Evolutionary conservation across 2,113 vertebrate species (phyloP), one percentile per base, ranked within the genome.

Genomic region (Microtus montanus): DNA sequence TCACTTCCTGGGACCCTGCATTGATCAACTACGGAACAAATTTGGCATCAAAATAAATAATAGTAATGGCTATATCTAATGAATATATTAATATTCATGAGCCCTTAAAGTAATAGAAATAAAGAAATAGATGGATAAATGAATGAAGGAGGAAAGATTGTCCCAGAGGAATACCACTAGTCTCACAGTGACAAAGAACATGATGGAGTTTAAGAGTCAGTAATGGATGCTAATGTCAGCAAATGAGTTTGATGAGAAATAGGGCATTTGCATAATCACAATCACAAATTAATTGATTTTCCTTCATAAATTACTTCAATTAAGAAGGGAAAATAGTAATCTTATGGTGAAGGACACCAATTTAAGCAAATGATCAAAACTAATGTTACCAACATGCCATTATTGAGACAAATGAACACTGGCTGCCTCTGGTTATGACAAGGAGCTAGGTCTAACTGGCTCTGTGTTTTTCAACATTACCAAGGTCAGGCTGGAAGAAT

Each of bases 211-310:
- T 44, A 66, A 93, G 89, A 93, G 66, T 77, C 33, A 85, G 33
- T 90, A 71, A 87, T 88, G 19, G 35, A 84, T 93, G 38, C 71
- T 82, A 90, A 93, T 95, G 80, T 93, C 24, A 93, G 58, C 64
- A 92, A 64, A 41, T 90, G 38, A 82, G 22, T 89, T 86, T 86
- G 63, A 77, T 92, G 74, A 92, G n/a, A 89, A 33, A 84, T 12
- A 71, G 44, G n/a, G 5, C 70, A 24, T 73, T 87, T 91, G 84
- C 24, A 70, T 94, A 52, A 92, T 85, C 47, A 77, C 41, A 93
- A 49, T n/a, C 49, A 88, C 58, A 92, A 71, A 54, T 74, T 74
- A 92, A 74, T 64, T 89, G 68, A 19, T 74, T 54, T 77, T 22
- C 33, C 33, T 80, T 89, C 49, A 78, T 96, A 89, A 87, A 22